Evolutionary conservation across 2,888 invertebrate genomes (phyloP), one percentile per base, ranked within the genome.

Genomic region (Drosophila neoperkinsi): DNA sequence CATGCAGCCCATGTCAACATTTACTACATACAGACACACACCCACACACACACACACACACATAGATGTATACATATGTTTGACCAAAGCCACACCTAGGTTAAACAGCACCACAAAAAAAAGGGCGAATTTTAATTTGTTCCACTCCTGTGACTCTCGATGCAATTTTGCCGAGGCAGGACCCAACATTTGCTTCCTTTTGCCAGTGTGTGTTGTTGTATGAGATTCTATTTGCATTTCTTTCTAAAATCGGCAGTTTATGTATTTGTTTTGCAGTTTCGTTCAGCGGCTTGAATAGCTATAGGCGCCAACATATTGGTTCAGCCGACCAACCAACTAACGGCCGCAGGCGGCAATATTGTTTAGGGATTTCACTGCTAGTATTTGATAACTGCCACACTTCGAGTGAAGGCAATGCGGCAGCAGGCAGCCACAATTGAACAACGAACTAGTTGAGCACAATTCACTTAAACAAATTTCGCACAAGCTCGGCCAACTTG

Each of bases 141-240:
- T 86, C 81, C 86, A 84, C 88, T 81, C 82, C 71, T 71, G 71
- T 77, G 78, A 80, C 76, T 84, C 69, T 82, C 82, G 77, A 79
- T 87, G 84, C 84, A 86, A 88, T 84, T 82, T 82, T 53, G 63
- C 28, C 67, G 55, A 56, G 67, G 61, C 62, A 30, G 52, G n/a
- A 34, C 50, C 31, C 31, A 51, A 57, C 41, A 36, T 52, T 73
- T 72, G 16, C 56, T 46, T 67, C 21, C 52, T 53, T 55, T 49
- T 58, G 57, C 18, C 16, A 16, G 31, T 58, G 30, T 57, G n/a
- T 52, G 36, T 31, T 25, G 41, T 38, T 65, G 43, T 68, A 46
- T 58, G 52, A 30, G 36, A 56, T 70, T 53, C 41, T 80, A 63
- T 81, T 85, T 78, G 79, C 71, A 73, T 69, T 80, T 77, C 78